Evolutionary conservation across 2,888 invertebrate genomes (phyloP).

Genomic region (Chalcis sispes): DNA sequence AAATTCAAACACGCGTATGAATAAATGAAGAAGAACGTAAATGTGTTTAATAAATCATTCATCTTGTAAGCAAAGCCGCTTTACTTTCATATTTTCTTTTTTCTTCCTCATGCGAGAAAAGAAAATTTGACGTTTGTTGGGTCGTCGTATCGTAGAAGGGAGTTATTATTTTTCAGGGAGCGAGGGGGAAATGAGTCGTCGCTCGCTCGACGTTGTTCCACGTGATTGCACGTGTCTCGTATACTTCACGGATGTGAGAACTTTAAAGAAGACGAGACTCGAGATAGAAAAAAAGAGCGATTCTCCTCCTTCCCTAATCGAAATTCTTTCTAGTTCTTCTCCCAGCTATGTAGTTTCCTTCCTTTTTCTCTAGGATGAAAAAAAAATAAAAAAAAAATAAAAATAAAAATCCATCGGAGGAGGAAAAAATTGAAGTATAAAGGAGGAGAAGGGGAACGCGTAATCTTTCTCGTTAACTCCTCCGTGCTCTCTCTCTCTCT

Average conservation of each 20-base stretch:
- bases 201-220: too few relatives aligned
- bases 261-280: constrained; percentile 52
- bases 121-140: constrained; percentile 33
- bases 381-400: background rate
- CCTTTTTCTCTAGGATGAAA: too few relatives aligned
- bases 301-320: too few relatives aligned
- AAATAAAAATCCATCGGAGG: background rate
- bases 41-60: too few relatives aligned
- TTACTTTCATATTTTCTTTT: too few relatives aligned
- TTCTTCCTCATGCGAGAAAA: background rate
- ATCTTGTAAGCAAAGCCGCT: too few relatives aligned
- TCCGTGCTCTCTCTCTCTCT: background rate
- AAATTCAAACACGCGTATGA: too few relatives aligned
- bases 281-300: too few relatives aligned
- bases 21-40: too few relatives aligned
- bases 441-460: background rate
- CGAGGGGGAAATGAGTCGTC: constrained; percentile 53
- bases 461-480: constrained; percentile 22
- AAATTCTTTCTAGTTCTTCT: constrained; percentile 10
- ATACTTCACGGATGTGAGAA: constrained; percentile 53
- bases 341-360: background rate
- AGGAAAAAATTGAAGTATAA: constrained; percentile 15
- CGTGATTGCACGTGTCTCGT: constrained; percentile 67
- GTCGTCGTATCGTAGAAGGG: constrained; percentile 46
- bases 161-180: constrained; percentile 50